Conservation (phyloP, 23 tunicate species). For the Ascidia mentula region DNA sequence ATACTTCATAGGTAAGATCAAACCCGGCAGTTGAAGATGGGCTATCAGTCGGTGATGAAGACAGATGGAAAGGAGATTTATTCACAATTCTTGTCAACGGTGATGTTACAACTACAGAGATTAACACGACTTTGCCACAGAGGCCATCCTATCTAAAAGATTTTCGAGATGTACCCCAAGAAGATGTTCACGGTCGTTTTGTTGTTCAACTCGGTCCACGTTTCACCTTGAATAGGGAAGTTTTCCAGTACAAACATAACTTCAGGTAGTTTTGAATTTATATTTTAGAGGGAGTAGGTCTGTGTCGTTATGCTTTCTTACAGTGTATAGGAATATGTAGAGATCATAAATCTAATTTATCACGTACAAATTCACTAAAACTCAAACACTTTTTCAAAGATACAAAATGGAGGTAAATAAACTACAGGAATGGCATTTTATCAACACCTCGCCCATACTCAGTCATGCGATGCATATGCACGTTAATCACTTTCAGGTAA, state of each 20-base stretch:
- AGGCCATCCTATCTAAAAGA: slow-evolving; percentile 23
- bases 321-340: too few relatives aligned
- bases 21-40: not conserved
- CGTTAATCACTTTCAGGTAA: slow-evolving; percentile 30
- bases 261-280: too few relatives aligned
- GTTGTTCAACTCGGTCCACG: not conserved
- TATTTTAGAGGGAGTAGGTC: too few relatives aligned
- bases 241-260: not conserved
- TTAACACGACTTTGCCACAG: slow-evolving; percentile 7
- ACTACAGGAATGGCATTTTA: slow-evolving; percentile 30
- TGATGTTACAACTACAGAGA: not conserved
- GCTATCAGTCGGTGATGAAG: not conserved
- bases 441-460: slow-evolving; percentile 1
- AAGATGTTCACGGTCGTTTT: not conserved
- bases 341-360: too few relatives aligned
- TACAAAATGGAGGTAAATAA: slow-evolving; percentile 12
- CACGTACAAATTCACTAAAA: too few relatives aligned
- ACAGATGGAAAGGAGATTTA: slow-evolving; percentile 10
- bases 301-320: too few relatives aligned
- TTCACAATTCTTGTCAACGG: slow-evolving; percentile 15
- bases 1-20: not conserved
- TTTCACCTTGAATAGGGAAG: slow-evolving; percentile 13
- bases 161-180: slow-evolving; percentile 1
- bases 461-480: slow-evolving; percentile 48
- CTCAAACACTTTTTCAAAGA: not conserved